Evolutionary conservation across 2,113 vertebrate species (phyloP).

Genomic region (Ochotona princeps): DNA sequence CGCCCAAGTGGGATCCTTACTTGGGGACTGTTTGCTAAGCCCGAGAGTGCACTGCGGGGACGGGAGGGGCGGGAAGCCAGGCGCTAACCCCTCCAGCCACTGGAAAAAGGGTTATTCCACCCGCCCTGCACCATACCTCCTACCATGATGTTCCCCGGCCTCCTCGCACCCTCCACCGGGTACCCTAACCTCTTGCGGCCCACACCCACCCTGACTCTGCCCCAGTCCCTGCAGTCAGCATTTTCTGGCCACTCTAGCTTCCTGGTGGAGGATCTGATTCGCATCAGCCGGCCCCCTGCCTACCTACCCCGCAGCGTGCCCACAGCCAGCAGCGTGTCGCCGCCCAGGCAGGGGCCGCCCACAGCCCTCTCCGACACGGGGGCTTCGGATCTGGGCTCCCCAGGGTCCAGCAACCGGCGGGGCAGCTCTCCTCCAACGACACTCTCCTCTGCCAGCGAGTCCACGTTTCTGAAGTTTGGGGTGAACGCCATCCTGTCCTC

Average conservation of each 20-base stretch:
- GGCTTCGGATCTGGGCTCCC: conserved; percentile 82
- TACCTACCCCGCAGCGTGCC: conserved; percentile 89
- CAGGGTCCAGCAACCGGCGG: conserved; percentile 75
- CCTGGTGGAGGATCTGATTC: conserved; percentile 94
- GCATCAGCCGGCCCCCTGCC: conserved; percentile 90
- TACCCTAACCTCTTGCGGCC: conserved; percentile 93
- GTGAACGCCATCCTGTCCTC: conserved; percentile 97
- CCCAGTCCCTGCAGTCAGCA: conserved; percentile 90
- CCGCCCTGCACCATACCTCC: conserved; percentile 59
- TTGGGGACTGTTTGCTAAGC: conserved; percentile 71
- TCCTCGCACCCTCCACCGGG: conserved; percentile 92
- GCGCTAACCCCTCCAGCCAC: conserved; percentile 49
- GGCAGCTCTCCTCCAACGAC: conserved; percentile 85
- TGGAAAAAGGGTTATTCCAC: conserved; percentile 30
- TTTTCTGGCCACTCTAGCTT: conserved; percentile 93
- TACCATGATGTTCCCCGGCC: conserved; percentile 95
- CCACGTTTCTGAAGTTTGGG: conserved; percentile 96
- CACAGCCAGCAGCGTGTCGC: conserved; percentile 84
- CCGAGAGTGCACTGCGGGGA: conserved; percentile 68
- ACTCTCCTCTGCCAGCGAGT: conserved; percentile 82
- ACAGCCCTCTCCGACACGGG: conserved; percentile 81
- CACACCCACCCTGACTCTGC: conserved; percentile 90
- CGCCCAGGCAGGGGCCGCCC: conserved; percentile 82
- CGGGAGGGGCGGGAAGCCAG: conserved; percentile 63
- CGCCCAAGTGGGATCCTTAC: conserved; percentile 82